Conservation (phyloP, 2,888 invertebrate genomes). For the Oligia fasciuncula region DNA sequence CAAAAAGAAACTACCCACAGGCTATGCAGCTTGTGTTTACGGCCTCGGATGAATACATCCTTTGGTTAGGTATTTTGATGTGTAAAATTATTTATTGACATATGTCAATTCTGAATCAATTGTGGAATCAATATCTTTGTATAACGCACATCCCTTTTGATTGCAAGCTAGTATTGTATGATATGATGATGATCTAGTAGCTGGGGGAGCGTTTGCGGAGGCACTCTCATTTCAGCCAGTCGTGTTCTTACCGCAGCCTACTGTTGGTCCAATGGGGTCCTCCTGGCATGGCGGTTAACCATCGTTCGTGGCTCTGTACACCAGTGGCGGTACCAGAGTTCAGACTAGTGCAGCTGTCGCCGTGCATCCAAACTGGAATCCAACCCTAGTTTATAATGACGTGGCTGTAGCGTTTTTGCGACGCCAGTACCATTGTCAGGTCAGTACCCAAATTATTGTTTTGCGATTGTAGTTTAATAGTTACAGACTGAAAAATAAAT, state of each 20-base stretch:
- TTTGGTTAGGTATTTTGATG: neutral
- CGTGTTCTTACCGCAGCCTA: slow-evolving; percentile 79
- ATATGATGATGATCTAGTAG: neutral
- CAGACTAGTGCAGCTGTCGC: slow-evolving; percentile 66
- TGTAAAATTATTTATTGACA: too few species aligned
- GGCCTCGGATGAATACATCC: neutral
- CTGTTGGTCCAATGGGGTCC: slow-evolving; percentile 79
- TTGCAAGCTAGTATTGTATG: slow-evolving; percentile 31
- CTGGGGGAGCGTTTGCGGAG: slow-evolving; percentile 72
- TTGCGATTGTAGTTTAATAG: neutral
- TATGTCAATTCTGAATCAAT: too few species aligned
- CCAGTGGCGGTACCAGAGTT: slow-evolving; percentile 74
- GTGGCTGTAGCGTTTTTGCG: slow-evolving; percentile 74
- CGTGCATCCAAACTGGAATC: slow-evolving; percentile 73
- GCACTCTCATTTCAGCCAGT: slow-evolving; percentile 65
- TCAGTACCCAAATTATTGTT: slow-evolving; percentile 49
- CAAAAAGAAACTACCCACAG: neutral
- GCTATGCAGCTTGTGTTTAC: neutral
- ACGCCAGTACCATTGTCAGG: slow-evolving; percentile 66
- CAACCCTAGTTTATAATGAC: slow-evolving; percentile 72
- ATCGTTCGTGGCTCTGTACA: slow-evolving; percentile 75
- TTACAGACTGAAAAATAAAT: neutral
- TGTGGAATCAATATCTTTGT: neutral
- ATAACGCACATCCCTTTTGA: neutral
- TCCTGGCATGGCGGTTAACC: slow-evolving; percentile 73